Evolutionary conservation across 2,797 vertebrate species (phyloP).

Genomic region (Adelosebastes latens): DNA sequence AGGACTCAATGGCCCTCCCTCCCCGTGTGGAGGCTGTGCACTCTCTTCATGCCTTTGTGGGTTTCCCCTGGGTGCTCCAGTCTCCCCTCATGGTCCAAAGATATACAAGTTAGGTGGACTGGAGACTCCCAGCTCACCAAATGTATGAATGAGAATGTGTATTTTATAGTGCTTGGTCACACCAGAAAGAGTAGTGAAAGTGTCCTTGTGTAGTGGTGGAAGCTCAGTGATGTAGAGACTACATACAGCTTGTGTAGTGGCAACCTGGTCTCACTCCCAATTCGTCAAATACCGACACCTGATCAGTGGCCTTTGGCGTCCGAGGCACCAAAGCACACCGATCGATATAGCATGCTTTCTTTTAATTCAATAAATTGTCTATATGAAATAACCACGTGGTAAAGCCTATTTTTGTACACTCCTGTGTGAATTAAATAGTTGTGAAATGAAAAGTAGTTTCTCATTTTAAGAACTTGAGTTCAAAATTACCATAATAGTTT

Average conservation of each 20-base stretch:
- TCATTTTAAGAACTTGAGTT: too few species aligned
- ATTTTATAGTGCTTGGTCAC: background rate
- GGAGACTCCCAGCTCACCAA: background rate
- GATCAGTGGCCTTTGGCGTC: too few species aligned
- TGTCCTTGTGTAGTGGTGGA: background rate
- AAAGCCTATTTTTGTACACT: too few species aligned
- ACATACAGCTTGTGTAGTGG: background rate
- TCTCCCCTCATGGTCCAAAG: slow-evolving; percentile 18
- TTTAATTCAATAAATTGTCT: too few species aligned
- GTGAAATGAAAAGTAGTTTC: too few species aligned
- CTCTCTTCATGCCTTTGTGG: slow-evolving; percentile 16
- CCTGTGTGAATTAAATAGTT: too few species aligned
- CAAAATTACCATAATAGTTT: too few species aligned
- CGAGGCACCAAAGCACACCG: too few species aligned
- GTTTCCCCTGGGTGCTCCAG: slow-evolving; percentile 13
- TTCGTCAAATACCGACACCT: too few species aligned
- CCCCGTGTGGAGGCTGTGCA: slow-evolving; percentile 11
- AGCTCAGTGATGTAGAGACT: background rate
- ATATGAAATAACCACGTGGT: too few species aligned
- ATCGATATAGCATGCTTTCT: too few species aligned
- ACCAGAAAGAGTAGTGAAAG: background rate
- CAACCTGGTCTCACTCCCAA: background rate
- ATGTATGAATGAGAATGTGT: slow-evolving; percentile 29
- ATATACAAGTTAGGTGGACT: slow-evolving; percentile 12
- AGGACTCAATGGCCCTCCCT: slow-evolving; percentile 30